Evolutionary conservation across 1,140 invertebrate genomes (phyloP).

Genomic region (Lutraria rhynchaena): DNA sequence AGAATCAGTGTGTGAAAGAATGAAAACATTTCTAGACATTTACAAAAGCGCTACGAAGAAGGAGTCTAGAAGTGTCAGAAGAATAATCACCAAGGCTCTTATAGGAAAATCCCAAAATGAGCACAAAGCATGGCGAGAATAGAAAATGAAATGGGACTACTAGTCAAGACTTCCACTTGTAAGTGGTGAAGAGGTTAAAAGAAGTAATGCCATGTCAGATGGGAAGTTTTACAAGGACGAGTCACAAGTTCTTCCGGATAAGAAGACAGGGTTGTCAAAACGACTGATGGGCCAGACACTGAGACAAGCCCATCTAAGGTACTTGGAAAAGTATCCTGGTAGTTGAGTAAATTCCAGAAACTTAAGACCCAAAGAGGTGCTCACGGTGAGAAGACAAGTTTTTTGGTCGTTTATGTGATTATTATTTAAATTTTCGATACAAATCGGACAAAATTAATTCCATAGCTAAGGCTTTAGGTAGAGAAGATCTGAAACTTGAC

Average conservation of each 20-base stretch:
- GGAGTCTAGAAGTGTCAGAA: no score
- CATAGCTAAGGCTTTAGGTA: not conserved
- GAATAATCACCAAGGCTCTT: no score
- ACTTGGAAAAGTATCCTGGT: conserved; percentile 21
- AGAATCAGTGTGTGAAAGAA: no score
- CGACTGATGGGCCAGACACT: conserved; percentile 29
- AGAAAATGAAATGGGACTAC: conserved; percentile 46
- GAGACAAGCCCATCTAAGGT: conserved; percentile 20
- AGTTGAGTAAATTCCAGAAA: conserved; percentile 43
- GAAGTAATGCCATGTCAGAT: conserved; percentile 24
- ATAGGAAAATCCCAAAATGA: not conserved
- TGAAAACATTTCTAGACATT: no score
- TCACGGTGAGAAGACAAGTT: conserved; percentile 30
- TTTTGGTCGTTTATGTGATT: conserved; percentile 43
- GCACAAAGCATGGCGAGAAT: conserved; percentile 1
- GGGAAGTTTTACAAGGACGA: conserved; percentile 39
- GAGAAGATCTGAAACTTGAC: conserved; percentile 9
- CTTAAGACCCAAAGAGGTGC: conserved; percentile 43
- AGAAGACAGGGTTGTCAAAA: conserved; percentile 30
- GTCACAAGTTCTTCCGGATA: conserved; percentile 16
- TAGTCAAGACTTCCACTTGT: conserved; percentile 13
- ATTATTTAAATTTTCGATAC: conserved; percentile 45
- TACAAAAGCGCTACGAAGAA: no score
- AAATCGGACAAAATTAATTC: conserved; percentile 29
- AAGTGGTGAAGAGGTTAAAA: conserved; percentile 11